Percentiles rank a stretch among this genome's conserved stretches.
These are phyloP conservation scores for Athene noctua DNA, from an alignment of 2,113 vertebrate genomes.

Conservation along the genomic window DNA sequence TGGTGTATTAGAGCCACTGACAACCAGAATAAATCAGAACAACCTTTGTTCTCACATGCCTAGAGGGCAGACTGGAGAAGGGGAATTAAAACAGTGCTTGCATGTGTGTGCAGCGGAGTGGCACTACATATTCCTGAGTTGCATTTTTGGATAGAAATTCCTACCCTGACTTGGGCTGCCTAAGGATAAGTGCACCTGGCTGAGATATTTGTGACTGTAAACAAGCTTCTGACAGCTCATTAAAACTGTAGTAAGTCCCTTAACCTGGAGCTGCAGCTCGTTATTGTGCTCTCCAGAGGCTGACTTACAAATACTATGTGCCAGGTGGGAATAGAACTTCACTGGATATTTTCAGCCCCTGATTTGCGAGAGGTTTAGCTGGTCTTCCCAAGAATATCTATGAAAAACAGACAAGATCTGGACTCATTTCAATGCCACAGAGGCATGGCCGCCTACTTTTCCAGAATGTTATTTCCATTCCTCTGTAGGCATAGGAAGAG, in stretches of 20 bases:
- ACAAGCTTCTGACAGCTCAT: slow-evolving; percentile 38
- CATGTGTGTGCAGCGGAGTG: neutral
- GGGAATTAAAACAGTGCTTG: neutral
- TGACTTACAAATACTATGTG: neutral
- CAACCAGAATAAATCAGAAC: neutral
- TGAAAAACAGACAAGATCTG: slow-evolving; percentile 18
- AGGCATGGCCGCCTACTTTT: neutral
- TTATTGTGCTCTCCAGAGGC: slow-evolving; percentile 28
- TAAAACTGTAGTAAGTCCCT: neutral
- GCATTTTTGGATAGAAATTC: neutral
- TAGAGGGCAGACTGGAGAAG: neutral
- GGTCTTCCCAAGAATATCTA: slow-evolving; percentile 10
- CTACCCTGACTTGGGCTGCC: neutral
- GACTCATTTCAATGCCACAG: slow-evolving; percentile 14
- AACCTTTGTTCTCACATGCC: neutral
- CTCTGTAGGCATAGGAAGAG: neutral
- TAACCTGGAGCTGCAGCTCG: slow-evolving; percentile 25
- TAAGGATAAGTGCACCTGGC: neutral
- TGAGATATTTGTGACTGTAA: slow-evolving; percentile 41
- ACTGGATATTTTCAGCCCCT: neutral
- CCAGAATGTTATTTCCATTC: slow-evolving; percentile 5
- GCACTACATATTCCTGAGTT: neutral
- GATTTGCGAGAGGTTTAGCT: slow-evolving; percentile 19
- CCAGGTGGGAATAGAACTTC: neutral
- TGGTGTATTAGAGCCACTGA: neutral